Percentiles rank a stretch among this genome's conserved stretches.
These are phyloP conservation scores for Lordiphosa fenestrarum DNA, from an alignment of 2,888 invertebrate species.

Conservation along the genomic window DNA sequence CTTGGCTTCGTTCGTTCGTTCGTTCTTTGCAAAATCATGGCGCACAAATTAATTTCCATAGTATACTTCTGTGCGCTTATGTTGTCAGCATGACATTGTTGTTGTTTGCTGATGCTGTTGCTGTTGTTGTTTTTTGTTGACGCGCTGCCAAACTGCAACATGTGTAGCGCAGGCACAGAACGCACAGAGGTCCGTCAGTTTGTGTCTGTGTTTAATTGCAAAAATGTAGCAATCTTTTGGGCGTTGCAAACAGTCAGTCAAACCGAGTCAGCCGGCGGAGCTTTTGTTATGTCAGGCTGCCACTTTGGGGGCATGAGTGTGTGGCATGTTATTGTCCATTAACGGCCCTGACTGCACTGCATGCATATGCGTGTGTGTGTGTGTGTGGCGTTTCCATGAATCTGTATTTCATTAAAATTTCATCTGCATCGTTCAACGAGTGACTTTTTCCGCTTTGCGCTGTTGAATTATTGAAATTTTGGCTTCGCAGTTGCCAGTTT, in stretches of 20 bases:
- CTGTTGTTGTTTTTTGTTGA: slow-evolving; percentile 22
- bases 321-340: slow-evolving; percentile 62
- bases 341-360: slow-evolving; percentile 54
- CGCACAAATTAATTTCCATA: slow-evolving; percentile 61
- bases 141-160: slow-evolving; percentile 42
- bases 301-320: slow-evolving; percentile 7
- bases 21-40: slow-evolving; percentile 40
- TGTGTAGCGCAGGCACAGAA: slow-evolving; percentile 44
- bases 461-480: slow-evolving; percentile 75
- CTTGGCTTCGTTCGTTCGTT: slow-evolving; percentile 2
- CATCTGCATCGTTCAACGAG: slow-evolving; percentile 74
- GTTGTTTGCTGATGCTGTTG: slow-evolving; percentile 25
- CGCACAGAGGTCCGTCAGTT: slow-evolving; percentile 22
- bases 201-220: slow-evolving; percentile 62
- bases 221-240: slow-evolving; percentile 72
- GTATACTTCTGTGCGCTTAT: slow-evolving; percentile 50
- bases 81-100: slow-evolving; percentile 60
- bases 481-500: slow-evolving; percentile 59
- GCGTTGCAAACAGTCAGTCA: slow-evolving; percentile 44
- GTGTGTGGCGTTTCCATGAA: slow-evolving; percentile 52
- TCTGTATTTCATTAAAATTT: slow-evolving; percentile 76
- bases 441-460: slow-evolving; percentile 74
- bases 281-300: slow-evolving; percentile 60
- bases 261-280: slow-evolving; percentile 26
- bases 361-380: slow-evolving; percentile 21